Percentiles rank a stretch among this genome's conserved stretches.
phyloP scores from a whole-genome alignment of 2,888 invertebrate genomes.

The Eupithecia subumbrata region DNA sequence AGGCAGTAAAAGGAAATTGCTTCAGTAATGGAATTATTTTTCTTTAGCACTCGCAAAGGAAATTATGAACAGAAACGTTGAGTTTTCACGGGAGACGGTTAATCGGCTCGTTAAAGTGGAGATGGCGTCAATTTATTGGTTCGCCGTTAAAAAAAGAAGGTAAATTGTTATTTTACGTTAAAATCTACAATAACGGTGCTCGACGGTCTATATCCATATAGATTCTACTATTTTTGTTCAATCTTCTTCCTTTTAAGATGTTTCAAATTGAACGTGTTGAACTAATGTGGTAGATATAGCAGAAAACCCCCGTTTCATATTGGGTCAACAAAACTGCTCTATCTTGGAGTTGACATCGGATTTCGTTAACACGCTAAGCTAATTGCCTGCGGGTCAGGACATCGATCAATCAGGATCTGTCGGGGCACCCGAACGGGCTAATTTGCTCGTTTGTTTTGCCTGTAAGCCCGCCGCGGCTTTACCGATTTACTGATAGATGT shows the following conservation, averaged over 20 bases:
- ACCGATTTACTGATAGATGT: conserved; percentile 48
- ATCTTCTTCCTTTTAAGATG: neutral
- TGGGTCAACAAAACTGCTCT: conserved; percentile 23
- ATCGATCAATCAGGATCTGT: conserved; percentile 82
- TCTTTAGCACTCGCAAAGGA: conserved; percentile 52
- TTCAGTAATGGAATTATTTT: conserved; percentile 65
- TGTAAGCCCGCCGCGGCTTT: conserved; percentile 70
- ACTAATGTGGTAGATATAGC: neutral
- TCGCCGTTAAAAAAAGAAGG: conserved; percentile 13
- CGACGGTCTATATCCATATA: no score
- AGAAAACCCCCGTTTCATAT: neutral
- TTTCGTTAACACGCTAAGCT: conserved; percentile 66
- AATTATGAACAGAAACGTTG: conserved; percentile 50
- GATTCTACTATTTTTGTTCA: neutral
- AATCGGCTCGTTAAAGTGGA: conserved; percentile 44
- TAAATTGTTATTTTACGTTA: neutral
- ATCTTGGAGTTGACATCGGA: conserved; percentile 56
- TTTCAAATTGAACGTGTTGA: neutral
- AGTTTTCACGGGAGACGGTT: conserved; percentile 47
- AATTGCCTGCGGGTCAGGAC: conserved; percentile 67
- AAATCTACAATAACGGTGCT: neutral
- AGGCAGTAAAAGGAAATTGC: conserved; percentile 66
- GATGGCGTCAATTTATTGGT: conserved; percentile 28
- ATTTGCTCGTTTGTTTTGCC: conserved; percentile 82
- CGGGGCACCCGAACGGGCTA: conserved; percentile 66